Evolutionary conservation across 2,113 vertebrate species (phyloP), one percentile per base, ranked within the genome.

Genomic region (Limnothrissa miodon): DNA sequence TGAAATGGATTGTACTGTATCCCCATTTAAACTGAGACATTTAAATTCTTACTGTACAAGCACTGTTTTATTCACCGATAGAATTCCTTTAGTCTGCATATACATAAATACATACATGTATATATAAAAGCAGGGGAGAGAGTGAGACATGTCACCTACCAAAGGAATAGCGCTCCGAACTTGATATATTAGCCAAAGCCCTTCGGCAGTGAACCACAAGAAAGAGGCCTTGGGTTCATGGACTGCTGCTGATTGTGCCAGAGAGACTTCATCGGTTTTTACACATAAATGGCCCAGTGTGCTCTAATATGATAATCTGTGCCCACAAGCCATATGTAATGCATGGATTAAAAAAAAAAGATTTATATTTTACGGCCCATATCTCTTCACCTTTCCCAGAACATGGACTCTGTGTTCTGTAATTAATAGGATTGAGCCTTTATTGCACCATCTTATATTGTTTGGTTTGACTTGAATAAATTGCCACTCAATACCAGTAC

Each of bases 291-390:
- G 79, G 44, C 79, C 25, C 29, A 78, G 45, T 81, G 80, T 80
- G 29, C 45, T 87, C n/a, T 42, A 46, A 51, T 70, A 81, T 84
- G 83, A 82, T 83, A 11, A 82, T 85, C 83, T 80, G 46, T 79
- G 79, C 39, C 79, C 80, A 15, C n/a, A 84, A 78, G 81, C 59
- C 10, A 39, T 23, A 25, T 53, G 29, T 88, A 74, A 62, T 81
- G 78, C n/a, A 36, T 80, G 81, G 81, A 84, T 59, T 78, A 39
- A 83, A n/a, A 80, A 10, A 53, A n/a, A 80, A 82, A 78, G 78
- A 87, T 83, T 83, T 78, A 80, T 53, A 78, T 66, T 87, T 88
- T 83, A 85, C 78, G 80, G 82, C 82, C 62, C 51, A 39, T 85
- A 56, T 42, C 39, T 74, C 66, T 4, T 5, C 33, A 53, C 45